phyloP scores from a whole-genome alignment of 2,888 invertebrate species.

The Eristalinus aeneus region DNA sequence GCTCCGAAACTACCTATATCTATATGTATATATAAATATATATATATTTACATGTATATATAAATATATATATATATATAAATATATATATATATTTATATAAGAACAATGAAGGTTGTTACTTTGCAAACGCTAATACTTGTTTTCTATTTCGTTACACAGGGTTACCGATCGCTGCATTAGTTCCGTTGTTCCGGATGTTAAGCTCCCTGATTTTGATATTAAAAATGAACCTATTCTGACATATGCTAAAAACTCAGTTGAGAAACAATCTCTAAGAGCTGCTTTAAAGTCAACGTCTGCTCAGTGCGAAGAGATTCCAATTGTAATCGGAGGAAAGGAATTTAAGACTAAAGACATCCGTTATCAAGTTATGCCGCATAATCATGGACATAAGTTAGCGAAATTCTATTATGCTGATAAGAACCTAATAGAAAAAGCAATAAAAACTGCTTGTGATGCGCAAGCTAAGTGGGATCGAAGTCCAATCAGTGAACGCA shows the following conservation, averaged over 20 bases:
- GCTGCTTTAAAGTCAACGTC: slow-evolving; percentile 86
- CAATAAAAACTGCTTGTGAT: slow-evolving; percentile 89
- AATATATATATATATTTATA: too few relatives aligned
- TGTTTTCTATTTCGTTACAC: neutral
- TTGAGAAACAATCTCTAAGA: slow-evolving; percentile 88
- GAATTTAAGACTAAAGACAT: slow-evolving; percentile 88
- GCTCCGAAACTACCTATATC: too few relatives aligned
- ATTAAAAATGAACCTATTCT: slow-evolving; percentile 90
- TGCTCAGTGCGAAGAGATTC: slow-evolving; percentile 89
- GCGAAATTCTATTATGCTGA: slow-evolving; percentile 97
- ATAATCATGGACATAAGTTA: slow-evolving; percentile 92
- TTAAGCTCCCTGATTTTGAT: slow-evolving; percentile 85
- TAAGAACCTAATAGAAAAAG: slow-evolving; percentile 90
- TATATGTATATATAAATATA: too few relatives aligned
- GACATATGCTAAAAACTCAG: slow-evolving; percentile 90
- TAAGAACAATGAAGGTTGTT: too few relatives aligned
- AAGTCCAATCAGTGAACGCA: slow-evolving; percentile 89
- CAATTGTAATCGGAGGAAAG: slow-evolving; percentile 97
- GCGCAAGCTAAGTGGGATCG: slow-evolving; percentile 95
- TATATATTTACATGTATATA: too few relatives aligned
- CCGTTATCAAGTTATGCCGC: slow-evolving; percentile 91
- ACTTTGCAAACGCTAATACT: too few relatives aligned
- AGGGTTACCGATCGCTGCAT: slow-evolving; percentile 79
- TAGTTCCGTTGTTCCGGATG: slow-evolving; percentile 85
- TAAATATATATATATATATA: too few relatives aligned